phyloP scores from a whole-genome alignment of 1,140 invertebrate genomes.

The Megalonaias nervosa region DNA sequence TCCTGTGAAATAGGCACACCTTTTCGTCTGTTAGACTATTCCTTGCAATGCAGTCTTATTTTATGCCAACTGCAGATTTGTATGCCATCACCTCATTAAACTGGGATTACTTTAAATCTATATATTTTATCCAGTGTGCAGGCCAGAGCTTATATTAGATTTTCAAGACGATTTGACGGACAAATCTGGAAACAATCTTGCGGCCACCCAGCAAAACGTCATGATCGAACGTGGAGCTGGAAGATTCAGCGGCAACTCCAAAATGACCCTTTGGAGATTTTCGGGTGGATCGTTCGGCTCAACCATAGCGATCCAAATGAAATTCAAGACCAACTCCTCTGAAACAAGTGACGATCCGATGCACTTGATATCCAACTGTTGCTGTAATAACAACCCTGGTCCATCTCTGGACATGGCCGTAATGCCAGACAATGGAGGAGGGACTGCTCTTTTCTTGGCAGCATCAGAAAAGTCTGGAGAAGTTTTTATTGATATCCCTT shows the following conservation, averaged over 20 bases:
- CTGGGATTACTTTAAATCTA: not conserved
- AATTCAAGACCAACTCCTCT: constrained; percentile 17
- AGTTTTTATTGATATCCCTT: constrained; percentile 26
- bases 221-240: constrained; percentile 18
- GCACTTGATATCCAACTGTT: constrained; percentile 34
- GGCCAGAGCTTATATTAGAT: constrained; percentile 26
- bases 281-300: constrained; percentile 30
- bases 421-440: constrained; percentile 10
- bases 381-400: constrained; percentile 16
- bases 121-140: constrained; percentile 20
- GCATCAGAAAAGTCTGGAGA: constrained; percentile 23
- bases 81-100: not conserved
- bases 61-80: too few relatives aligned
- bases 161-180: constrained; percentile 19
- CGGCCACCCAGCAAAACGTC: constrained; percentile 21
- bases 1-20: too few relatives aligned
- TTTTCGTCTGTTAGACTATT: too few relatives aligned
- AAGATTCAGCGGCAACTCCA: constrained; percentile 14
- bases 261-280: constrained; percentile 30
- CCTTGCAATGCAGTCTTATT: too few relatives aligned
- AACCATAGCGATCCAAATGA: constrained; percentile 22
- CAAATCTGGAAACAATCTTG: constrained; percentile 20
- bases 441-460: constrained; percentile 17
- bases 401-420: constrained; percentile 31
- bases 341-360: constrained; percentile 18